These are phyloP conservation scores for Epizoanthus ramosus DNA, from an alignment of 92 coral and sea anemone genomes.

Conservation along the genomic window DNA sequence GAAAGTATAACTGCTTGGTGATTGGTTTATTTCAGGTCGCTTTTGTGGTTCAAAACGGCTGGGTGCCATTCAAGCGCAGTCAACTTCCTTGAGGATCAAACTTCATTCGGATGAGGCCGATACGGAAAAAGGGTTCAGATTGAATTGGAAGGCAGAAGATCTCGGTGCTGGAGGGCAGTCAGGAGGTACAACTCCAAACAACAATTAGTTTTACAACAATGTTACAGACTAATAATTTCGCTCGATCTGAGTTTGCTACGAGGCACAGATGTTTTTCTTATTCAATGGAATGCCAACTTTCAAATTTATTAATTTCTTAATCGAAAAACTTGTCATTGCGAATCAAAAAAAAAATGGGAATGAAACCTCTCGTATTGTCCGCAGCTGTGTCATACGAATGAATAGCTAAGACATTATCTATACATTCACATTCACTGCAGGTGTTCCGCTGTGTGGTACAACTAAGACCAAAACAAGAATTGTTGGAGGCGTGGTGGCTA, in stretches of 20 bases:
- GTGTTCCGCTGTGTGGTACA: constrained; percentile 73
- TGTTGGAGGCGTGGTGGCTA: constrained; percentile 81
- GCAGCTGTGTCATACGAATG: no score
- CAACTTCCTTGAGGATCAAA: constrained; percentile 64
- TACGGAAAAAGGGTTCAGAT: constrained; percentile 69
- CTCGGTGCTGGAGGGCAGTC: constrained; percentile 28
- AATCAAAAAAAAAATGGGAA: no score
- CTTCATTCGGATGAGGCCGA: constrained; percentile 79
- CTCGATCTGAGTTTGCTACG: no score
- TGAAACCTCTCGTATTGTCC: no score
- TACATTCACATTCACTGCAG: constrained; percentile 4
- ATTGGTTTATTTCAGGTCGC: constrained; percentile 47
- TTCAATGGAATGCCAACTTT: no score
- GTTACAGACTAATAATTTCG: no score
- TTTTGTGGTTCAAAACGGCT: constrained; percentile 69
- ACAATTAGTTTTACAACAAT: no score
- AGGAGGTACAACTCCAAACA: background rate
- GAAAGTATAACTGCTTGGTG: no score
- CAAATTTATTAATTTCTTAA: no score
- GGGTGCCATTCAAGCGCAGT: constrained; percentile 67
- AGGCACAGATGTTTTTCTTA: no score
- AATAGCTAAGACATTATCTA: no score
- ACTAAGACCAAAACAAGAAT: constrained; percentile 76
- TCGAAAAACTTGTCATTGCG: no score
- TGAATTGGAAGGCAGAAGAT: constrained; percentile 68